Base-by-base conservation (phyloP, 2,888 invertebrate species). In the Drosophila imparisetae region DNA sequence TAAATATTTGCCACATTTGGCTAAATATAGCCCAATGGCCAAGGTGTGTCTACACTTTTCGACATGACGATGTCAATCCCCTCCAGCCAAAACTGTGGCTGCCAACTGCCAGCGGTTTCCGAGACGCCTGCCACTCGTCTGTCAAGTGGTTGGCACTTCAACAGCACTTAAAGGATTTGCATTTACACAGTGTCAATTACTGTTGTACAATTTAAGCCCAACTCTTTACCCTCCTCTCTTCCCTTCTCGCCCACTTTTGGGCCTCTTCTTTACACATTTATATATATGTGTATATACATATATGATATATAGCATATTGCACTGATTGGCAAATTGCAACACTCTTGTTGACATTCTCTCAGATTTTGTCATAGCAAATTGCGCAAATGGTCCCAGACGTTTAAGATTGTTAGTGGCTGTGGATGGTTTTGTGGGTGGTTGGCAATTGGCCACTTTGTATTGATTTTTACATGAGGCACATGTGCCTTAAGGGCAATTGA, bases 101-200 rank as follows among this genome's bases (percentile, higher is more conserved):
- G 45, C 21, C 21, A 18, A 48, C 55, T 54, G 55, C 34, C 36
- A 30, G 11, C 45, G 30, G 27, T 18, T 34, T 6, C 13, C 4
- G 5, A 49, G 27, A 18, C 10, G 50, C 50, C 29, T 18, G 15
- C 13, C 55, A 29, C 54, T 55, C 27, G 55, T 36, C 53, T 30
- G 42, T 75, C 60, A 38, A 78, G 78, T 80, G 78, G 40, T 4
- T 53, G 8, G 49, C 78, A 75, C 72, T 65, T 58, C 40, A 75
- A 42, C 27, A 70, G n/a, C 81, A 81, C 81, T 81, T 83, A 81
- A 81, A 81, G 84, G 81, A 81, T 81, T 81, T 80, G 81, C 81
- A 80, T 72, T 75, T 72, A 65, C 67, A 66, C 83, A 80, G 69
- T 76, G 60, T 77, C 83, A 81, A 73, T 80, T 78, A 79, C 80